Evolutionary conservation across 92 coral and sea anemone genomes (phyloP).

Genomic region (Epizoanthus fatuus): DNA sequence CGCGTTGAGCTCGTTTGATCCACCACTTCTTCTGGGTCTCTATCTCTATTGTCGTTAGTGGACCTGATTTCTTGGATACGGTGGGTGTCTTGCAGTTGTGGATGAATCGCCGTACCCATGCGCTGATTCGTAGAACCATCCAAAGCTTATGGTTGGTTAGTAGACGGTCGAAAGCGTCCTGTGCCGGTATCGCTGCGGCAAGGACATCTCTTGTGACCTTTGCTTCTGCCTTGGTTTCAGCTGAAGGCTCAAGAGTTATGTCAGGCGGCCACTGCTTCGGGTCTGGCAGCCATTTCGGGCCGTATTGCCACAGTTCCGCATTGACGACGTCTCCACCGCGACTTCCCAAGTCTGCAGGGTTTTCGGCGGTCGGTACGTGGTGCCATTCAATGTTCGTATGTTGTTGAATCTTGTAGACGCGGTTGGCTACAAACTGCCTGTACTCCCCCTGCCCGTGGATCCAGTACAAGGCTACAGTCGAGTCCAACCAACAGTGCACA

Average conservation of each 20-base stretch:
- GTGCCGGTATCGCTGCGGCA: background rate
- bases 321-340: constrained; percentile 27
- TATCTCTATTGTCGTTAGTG: constrained; percentile 31
- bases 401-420: constrained; percentile 33
- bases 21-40: constrained; percentile 29
- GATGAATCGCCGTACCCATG: constrained; percentile 39
- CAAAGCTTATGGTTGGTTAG: constrained; percentile 4
- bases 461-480: constrained; percentile 39
- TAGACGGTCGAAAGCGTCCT: constrained; percentile 21
- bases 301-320: constrained; percentile 7
- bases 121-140: constrained; percentile 25
- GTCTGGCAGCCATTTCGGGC: constrained; percentile 34
- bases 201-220: constrained; percentile 10
- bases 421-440: constrained; percentile 46
- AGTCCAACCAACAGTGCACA: constrained; percentile 46
- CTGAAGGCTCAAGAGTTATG: background rate
- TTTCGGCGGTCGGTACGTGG: constrained; percentile 44
- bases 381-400: constrained; percentile 9
- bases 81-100: constrained; percentile 13
- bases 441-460: constrained; percentile 47
- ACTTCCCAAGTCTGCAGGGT: constrained; percentile 40
- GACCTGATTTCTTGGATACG: background rate
- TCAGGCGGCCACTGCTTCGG: constrained; percentile 23
- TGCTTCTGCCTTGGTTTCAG: constrained; percentile 3
- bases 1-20: constrained; percentile 45